Evolutionary conservation across 2,888 invertebrate species (phyloP).

Genomic region (Chalcosyrphus nemorum): DNA sequence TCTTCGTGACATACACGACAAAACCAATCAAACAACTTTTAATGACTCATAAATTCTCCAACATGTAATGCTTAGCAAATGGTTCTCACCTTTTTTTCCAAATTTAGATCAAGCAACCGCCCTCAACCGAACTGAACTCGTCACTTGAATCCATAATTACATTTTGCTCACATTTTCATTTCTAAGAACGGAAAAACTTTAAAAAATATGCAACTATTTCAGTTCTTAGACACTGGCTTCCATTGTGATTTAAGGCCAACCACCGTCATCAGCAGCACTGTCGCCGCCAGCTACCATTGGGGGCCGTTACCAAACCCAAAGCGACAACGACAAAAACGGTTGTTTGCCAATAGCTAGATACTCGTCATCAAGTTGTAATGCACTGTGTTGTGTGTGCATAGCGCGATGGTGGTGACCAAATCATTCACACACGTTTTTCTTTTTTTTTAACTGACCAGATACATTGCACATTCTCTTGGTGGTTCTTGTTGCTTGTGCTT

Average conservation of each 20-base stretch:
- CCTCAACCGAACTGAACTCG: constrained; percentile 22
- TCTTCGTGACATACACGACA: not conserved
- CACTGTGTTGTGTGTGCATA: constrained; percentile 45
- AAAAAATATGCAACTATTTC: constrained; percentile 44
- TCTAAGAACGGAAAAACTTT: constrained; percentile 61
- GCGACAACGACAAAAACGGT: constrained; percentile 22
- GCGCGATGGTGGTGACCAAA: constrained; percentile 27
- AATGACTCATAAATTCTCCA: constrained; percentile 57
- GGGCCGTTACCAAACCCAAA: constrained; percentile 15
- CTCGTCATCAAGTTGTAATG: constrained; percentile 69
- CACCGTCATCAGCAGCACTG: not conserved
- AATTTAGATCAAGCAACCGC: constrained; percentile 56
- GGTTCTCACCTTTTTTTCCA: constrained; percentile 63
- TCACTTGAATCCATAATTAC: constrained; percentile 55
- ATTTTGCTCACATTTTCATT: constrained; percentile 42
- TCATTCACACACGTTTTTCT: constrained; percentile 37
- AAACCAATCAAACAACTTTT: not conserved
- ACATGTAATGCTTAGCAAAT: constrained; percentile 18
- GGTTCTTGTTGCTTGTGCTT: constrained; percentile 42
- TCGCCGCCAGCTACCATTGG: not conserved
- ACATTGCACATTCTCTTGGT: constrained; percentile 56
- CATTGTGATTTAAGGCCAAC: constrained; percentile 66
- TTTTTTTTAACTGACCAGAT: not conserved
- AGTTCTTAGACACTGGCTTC: constrained; percentile 38
- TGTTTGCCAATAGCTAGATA: constrained; percentile 47